A percentile compares a stretch with the other conserved stretches of the same genome.
These are phyloP conservation scores for Capitulum mitella DNA, from an alignment of 2,888 invertebrate species.

Conservation along the genomic window DNA sequence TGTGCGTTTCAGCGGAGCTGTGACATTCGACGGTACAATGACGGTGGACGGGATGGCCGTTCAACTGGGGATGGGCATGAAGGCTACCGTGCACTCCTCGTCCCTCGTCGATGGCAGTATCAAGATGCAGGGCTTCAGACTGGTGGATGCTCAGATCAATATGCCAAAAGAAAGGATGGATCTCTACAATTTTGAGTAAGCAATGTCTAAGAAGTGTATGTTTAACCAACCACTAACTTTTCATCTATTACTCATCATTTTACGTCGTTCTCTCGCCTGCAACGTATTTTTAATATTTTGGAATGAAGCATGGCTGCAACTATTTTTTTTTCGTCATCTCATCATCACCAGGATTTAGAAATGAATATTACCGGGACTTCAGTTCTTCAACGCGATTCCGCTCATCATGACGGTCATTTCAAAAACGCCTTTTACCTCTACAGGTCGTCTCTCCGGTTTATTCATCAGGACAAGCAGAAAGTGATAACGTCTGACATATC, in stretches of 20 bases:
- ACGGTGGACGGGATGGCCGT: slow-evolving; percentile 70
- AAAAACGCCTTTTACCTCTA: background rate
- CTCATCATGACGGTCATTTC: no score
- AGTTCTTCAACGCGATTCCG: no score
- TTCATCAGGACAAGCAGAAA: background rate
- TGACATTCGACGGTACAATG: slow-evolving; percentile 78
- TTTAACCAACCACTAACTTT: no score
- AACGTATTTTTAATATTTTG: no score
- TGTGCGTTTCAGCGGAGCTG: slow-evolving; percentile 63
- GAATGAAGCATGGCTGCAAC: no score
- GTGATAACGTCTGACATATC: background rate
- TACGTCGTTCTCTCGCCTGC: no score
- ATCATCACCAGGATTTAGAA: no score
- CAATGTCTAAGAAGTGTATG: no score
- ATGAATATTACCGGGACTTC: no score
- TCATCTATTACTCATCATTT: no score
- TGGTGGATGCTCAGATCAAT: slow-evolving; percentile 64
- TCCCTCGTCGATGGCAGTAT: slow-evolving; percentile 68
- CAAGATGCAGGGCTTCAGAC: slow-evolving; percentile 58
- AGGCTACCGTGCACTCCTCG: slow-evolving; percentile 74
- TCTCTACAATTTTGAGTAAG: slow-evolving; percentile 21
- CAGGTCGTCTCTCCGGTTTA: slow-evolving; percentile 14
- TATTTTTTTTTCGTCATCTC: no score
- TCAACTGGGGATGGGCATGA: slow-evolving; percentile 73
- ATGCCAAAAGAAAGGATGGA: slow-evolving; percentile 77